These are phyloP conservation scores for Philotrypesis tridentata DNA, from an alignment of 1,140 invertebrate genomes.

Conservation along the genomic window DNA sequence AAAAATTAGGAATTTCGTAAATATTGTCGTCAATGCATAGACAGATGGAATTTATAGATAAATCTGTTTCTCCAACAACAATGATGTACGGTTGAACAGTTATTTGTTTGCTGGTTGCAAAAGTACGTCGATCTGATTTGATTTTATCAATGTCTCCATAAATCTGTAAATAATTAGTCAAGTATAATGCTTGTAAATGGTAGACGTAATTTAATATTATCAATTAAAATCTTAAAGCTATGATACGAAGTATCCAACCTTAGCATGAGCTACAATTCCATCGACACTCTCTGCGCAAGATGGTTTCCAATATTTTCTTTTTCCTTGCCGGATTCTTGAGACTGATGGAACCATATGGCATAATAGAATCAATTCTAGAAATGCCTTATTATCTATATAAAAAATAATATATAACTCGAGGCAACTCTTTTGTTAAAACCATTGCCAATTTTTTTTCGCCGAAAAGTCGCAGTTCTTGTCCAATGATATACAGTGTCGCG, in stretches of 20 bases:
- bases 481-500: too few species aligned
- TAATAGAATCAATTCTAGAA: neutral
- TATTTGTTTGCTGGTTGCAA: neutral
- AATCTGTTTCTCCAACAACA: slow-evolving; percentile 45
- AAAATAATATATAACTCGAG: neutral
- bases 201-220: neutral
- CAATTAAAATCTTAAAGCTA: neutral
- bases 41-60: slow-evolving; percentile 36
- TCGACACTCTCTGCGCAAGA: neutral
- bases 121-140: neutral
- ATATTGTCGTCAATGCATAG: slow-evolving; percentile 35
- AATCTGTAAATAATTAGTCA: neutral
- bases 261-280: neutral
- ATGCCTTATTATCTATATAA: neutral
- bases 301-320: neutral
- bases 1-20: slow-evolving; percentile 42
- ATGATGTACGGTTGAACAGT: slow-evolving; percentile 49
- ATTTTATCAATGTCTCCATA: slow-evolving; percentile 1
- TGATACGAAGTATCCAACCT: too few species aligned
- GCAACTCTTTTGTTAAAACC: too few species aligned
- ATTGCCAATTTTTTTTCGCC: too few species aligned
- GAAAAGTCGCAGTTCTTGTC: too few species aligned
- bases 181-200: neutral
- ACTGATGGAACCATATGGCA: neutral
- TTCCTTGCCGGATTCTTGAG: neutral